Conservation (phyloP, 2,113 vertebrate genomes). For the Ceyx margarethae region DNA sequence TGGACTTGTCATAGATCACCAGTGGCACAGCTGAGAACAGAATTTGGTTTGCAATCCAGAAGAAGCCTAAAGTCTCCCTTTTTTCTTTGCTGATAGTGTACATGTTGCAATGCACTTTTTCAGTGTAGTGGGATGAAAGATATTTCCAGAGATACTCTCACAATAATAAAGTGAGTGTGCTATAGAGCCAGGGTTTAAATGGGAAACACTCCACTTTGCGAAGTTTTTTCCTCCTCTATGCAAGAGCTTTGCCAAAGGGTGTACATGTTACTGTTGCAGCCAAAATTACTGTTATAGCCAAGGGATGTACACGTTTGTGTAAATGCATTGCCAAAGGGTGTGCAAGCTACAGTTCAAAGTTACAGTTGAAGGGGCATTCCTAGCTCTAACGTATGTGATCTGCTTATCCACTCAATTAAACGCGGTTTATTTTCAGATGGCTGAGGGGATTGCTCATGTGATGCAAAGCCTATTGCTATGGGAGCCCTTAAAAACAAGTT, state of each 20-base stretch:
- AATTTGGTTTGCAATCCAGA: neutral
- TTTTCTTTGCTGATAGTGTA: neutral
- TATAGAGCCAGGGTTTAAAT: neutral
- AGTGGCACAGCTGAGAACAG: neutral
- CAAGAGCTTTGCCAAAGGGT: constrained; percentile 52
- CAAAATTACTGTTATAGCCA: constrained; percentile 73
- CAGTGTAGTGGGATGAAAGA: neutral
- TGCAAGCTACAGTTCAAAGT: constrained; percentile 64
- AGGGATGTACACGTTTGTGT: constrained; percentile 57
- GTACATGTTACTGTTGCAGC: constrained; percentile 57
- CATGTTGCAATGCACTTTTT: neutral
- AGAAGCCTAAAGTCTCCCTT: neutral
- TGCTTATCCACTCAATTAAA: constrained; percentile 67
- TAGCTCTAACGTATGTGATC: constrained; percentile 58
- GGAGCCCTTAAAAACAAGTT: constrained; percentile 45
- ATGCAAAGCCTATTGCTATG: constrained; percentile 10
- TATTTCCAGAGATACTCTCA: neutral
- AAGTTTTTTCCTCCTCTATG: neutral
- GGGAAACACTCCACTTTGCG: neutral
- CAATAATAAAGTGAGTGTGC: neutral
- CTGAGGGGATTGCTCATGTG: constrained; percentile 49
- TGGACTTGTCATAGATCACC: neutral
- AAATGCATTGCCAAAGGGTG: constrained; percentile 43
- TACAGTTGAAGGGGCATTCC: constrained; percentile 71
- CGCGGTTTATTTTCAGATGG: constrained; percentile 37